Evolutionary conservation across 2,888 invertebrate species (phyloP).

Genomic region (Sicus ferrugineus): DNA sequence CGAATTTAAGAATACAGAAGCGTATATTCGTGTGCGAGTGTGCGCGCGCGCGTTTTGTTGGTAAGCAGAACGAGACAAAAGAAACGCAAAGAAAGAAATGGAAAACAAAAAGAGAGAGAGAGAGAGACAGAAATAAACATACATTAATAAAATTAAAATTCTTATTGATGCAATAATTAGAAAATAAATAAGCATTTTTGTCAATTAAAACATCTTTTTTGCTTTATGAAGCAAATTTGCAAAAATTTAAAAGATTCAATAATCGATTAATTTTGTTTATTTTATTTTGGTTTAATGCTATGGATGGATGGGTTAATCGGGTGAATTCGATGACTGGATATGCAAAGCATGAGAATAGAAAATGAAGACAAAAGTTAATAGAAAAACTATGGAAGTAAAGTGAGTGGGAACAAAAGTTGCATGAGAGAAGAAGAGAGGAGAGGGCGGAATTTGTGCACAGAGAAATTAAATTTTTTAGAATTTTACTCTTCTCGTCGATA

Average conservation of each 20-base stretch:
- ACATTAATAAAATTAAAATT: conserved; percentile 24
- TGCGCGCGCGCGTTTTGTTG: conserved; percentile 22
- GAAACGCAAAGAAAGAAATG: conserved; percentile 38
- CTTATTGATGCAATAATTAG: not conserved
- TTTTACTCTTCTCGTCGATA: not conserved
- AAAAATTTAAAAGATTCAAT: too few relatives aligned
- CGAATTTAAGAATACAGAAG: not conserved
- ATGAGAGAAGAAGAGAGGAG: not conserved
- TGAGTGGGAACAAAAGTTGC: not conserved
- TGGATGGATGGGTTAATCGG: too few relatives aligned
- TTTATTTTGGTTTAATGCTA: too few relatives aligned
- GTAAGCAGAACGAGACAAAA: conserved; percentile 31
- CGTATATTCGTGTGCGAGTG: conserved; percentile 10
- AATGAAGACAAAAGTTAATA: not conserved
- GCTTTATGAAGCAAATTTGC: too few relatives aligned
- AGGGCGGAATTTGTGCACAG: not conserved
- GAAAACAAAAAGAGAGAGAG: conserved; percentile 38
- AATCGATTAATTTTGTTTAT: too few relatives aligned
- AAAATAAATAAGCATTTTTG: not conserved
- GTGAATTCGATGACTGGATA: too few relatives aligned
- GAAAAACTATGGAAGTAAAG: not conserved
- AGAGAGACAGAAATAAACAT: conserved; percentile 36
- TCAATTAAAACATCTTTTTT: too few relatives aligned
- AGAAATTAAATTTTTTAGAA: not conserved
- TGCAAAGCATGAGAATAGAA: too few relatives aligned